These are phyloP conservation scores for Subanguina moxae DNA, from an alignment of 1,140 invertebrate genomes.

Conservation along the genomic window DNA sequence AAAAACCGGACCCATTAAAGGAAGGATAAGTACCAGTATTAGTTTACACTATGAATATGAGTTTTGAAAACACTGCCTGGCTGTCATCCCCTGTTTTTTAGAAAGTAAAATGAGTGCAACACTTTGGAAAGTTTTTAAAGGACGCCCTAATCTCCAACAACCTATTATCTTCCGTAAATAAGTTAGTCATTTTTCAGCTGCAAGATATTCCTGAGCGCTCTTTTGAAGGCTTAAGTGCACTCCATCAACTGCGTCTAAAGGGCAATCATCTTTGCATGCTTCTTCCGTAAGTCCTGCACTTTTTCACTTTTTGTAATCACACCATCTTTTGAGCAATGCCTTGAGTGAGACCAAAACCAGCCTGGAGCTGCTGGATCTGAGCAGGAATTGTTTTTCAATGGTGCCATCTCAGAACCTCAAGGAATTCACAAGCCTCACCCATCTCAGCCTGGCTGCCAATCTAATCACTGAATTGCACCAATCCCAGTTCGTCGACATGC, in stretches of 20 bases:
- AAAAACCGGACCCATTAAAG: too few species aligned
- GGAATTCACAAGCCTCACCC: slow-evolving; percentile 38
- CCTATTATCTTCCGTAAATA: neutral
- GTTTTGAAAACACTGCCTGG: too few species aligned
- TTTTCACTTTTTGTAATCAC: slow-evolving; percentile 10
- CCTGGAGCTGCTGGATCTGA: slow-evolving; percentile 52
- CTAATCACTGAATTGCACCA: slow-evolving; percentile 38
- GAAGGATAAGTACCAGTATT: too few species aligned
- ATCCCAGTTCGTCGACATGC: slow-evolving; percentile 55
- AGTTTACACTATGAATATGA: too few species aligned
- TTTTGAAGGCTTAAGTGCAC: slow-evolving; percentile 35
- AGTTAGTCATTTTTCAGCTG: slow-evolving; percentile 31
- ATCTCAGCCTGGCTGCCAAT: slow-evolving; percentile 50
- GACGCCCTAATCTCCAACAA: too few species aligned
- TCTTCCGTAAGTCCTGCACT: slow-evolving; percentile 36
- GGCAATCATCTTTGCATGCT: slow-evolving; percentile 49
- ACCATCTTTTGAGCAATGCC: slow-evolving; percentile 33
- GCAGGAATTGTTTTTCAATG: slow-evolving; percentile 38
- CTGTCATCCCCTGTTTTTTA: too few species aligned
- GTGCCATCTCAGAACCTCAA: slow-evolving; percentile 52
- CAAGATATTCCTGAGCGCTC: slow-evolving; percentile 37
- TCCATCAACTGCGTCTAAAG: slow-evolving; percentile 47
- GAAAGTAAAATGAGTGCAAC: too few species aligned
- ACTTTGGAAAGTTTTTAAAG: too few species aligned
- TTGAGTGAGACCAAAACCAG: slow-evolving; percentile 44